Evolutionary conservation across 2,888 invertebrate species (phyloP), one percentile per base, ranked within the genome.

Genomic region (Prenolepis imparis): DNA sequence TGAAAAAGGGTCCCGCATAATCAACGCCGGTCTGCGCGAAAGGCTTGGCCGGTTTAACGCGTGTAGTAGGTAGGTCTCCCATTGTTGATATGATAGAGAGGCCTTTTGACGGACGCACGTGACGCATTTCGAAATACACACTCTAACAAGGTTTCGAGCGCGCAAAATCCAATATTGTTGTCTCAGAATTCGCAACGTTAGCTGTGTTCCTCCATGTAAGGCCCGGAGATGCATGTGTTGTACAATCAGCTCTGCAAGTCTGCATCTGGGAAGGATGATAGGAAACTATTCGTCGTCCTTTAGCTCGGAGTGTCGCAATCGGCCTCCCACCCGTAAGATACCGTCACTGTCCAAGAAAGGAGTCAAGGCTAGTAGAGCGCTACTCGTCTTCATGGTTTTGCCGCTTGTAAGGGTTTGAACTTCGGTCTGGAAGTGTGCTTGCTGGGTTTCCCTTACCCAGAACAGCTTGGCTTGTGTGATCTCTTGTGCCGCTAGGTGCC

Each of bases 1-100:
- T 36, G 0, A 0, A 18, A 61, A n/a, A 36, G 21, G 73, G 61
- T 9, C 73, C 73, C 0, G 73, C 73, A n/a, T 73, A 73, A 28
- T 73, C 73, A 1, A 73, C 5, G 1, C 73, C 59, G 0, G 5
- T 21, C 5, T 57, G 18, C 18, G 15, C 6, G 21, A 73, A 73
- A 0, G 12, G 18, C 11, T 57, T 57, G 8, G 72, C 15, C 0
- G 70, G 15, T 6, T 39, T 9, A 1, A 72, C 72, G 36, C 72
- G 72, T 1, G 21, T 5, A n/a, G 18, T 39, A 0, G 57, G 72
- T 6, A 72, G 55, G 32, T 72, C 57, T 15, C 39, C 72, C 72
- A 72, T 0, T 8, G 8, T 6, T 55, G 55, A 21, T 8, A 21
- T 4, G 55, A 0, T 1, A 55, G 5, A 3, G 48, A 4, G 28